These are phyloP conservation scores for Synergus itoensis DNA, from an alignment of 2,888 invertebrate genomes.

Conservation along the genomic window DNA sequence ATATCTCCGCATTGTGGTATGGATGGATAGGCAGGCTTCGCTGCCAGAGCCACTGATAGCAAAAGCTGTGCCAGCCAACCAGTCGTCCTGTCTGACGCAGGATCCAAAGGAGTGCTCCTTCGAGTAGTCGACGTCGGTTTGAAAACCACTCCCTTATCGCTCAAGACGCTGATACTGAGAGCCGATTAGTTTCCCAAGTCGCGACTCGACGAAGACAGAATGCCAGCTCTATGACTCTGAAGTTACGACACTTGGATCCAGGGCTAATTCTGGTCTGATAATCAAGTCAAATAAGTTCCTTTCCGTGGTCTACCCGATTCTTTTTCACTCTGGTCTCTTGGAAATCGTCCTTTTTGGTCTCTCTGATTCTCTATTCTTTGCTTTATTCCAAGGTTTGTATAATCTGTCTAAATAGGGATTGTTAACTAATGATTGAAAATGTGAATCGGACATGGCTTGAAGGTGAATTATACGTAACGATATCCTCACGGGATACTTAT, in stretches of 20 bases:
- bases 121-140: conserved; percentile 58
- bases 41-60: conserved; percentile 76
- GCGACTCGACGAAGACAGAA: background rate
- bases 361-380: background rate
- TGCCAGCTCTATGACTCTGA: background rate
- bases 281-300: too few relatives aligned
- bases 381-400: background rate
- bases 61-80: conserved; percentile 70
- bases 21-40: conserved; percentile 76
- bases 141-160: conserved; percentile 55
- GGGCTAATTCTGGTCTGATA: background rate
- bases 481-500: conserved; percentile 58
- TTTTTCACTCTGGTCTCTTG: too few relatives aligned
- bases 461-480: conserved; percentile 33
- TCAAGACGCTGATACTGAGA: conserved; percentile 44
- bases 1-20: conserved; percentile 78
- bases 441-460: conserved; percentile 16
- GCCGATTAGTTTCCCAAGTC: conserved; percentile 29
- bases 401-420: conserved; percentile 1
- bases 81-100: conserved; percentile 63
- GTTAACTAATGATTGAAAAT: background rate
- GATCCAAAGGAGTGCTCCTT: conserved; percentile 64
- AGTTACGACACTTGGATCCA: background rate
- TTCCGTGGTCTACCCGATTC: too few relatives aligned
- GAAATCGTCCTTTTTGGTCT: too few relatives aligned